A percentile compares a stretch with the other conserved stretches of the same genome.
These are phyloP conservation scores for Morone chrysops DNA, from an alignment of 2,113 vertebrate genomes.

Conservation along the genomic window DNA sequence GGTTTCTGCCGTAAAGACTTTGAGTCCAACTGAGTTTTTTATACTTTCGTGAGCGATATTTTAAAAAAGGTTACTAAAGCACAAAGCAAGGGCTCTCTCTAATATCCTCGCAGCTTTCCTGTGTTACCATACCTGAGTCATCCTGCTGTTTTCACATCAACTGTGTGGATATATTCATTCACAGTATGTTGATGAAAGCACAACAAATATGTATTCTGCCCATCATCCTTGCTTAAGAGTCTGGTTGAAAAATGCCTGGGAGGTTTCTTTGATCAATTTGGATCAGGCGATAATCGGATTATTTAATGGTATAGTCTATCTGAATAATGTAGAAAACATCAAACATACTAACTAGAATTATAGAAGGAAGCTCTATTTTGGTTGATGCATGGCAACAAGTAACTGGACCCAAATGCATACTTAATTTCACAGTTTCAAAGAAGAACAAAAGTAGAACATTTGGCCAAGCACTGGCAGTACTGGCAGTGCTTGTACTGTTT, in stretches of 20 bases:
- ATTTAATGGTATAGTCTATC: neutral
- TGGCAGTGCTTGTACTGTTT: too few species aligned
- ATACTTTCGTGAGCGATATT: neutral
- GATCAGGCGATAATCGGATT: neutral
- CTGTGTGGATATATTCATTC: neutral
- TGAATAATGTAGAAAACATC: neutral
- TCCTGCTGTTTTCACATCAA: slow-evolving; percentile 16
- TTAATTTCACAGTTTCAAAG: neutral
- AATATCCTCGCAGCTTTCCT: slow-evolving; percentile 5
- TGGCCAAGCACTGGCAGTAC: neutral
- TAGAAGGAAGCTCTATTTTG: neutral
- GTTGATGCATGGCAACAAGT: neutral
- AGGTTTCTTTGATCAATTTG: neutral
- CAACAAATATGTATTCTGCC: neutral
- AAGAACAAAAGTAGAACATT: neutral
- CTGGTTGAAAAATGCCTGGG: neutral
- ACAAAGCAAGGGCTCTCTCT: slow-evolving; percentile 11
- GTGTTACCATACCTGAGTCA: neutral
- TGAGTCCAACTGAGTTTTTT: neutral
- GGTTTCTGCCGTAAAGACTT: slow-evolving; percentile 10
- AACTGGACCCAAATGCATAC: neutral
- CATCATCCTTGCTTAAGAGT: neutral
- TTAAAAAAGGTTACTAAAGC: neutral
- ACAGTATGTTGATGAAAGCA: neutral
- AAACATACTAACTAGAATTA: neutral